Evolutionary conservation across 1,140 invertebrate species (phyloP), one percentile per base, ranked within the genome.

Genomic region (Neuroterus valhalla): DNA sequence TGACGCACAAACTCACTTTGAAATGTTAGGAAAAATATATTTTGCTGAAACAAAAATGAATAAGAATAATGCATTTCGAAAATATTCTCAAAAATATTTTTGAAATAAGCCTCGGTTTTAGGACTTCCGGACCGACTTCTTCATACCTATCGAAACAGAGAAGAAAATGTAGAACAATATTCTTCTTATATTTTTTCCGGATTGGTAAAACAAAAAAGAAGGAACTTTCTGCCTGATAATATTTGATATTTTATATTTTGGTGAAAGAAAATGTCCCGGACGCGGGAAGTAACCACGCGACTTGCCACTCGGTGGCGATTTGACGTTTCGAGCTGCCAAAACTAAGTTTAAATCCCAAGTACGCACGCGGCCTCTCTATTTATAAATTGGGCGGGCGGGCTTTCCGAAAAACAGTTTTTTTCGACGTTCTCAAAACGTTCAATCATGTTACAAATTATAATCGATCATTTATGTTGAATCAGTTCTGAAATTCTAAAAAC

Each of bases 311-410:
- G 80, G 82, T 86, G 85, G 79, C 85, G 83, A 77, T 89, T 89
- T 88, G 88, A 89, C 88, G 88, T 89, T 89, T 89, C 81, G 69
- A 82, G 76, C 82, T 88, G 88, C 88, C 88, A 89, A 89, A 89
- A 89, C 88, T 89, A 89, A 88, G 87, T 89, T 88, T 89, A 89
- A 89, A 89, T 86, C 75, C 77, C 79, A 80, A 82, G 79, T 84
- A 85, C 86, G 83, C 86, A 84, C 85, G 85, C 84, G 83, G 82
- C 83, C 74, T 69, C 70, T 79, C 80, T 89, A 87, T 89, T 88
- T 88, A 87, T 88, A 88, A 76, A 66, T 62, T 82, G 77, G 74
- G 81, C 84, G 77, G 74, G 81, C 84, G 81, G 79, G 82, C 84
- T 87, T 89, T 84, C 84, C 85, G 80, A 85, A 86, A 89, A 86